These are phyloP conservation scores for Caenorhabditis drosophilae DNA, from an alignment of 2,888 invertebrate species.

Conservation along the genomic window DNA sequence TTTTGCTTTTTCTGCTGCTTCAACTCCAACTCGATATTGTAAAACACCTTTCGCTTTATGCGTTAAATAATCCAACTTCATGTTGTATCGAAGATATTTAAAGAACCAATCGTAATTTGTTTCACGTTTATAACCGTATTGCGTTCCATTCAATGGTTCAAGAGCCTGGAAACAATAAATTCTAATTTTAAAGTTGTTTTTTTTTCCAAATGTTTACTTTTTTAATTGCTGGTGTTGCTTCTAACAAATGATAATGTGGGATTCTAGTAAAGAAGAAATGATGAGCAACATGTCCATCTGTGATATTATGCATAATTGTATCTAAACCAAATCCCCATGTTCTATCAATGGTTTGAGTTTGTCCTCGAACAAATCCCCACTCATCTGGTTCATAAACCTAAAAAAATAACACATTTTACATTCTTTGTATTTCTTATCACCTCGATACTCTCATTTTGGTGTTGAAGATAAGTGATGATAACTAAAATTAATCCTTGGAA, in stretches of 20 bases:
- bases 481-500: slow-evolving; percentile 62
- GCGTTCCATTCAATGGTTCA: slow-evolving; percentile 41
- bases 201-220: slow-evolving; percentile 8
- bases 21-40: slow-evolving; percentile 53
- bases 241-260: slow-evolving; percentile 64
- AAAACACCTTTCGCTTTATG: slow-evolving; percentile 64
- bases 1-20: slow-evolving; percentile 16
- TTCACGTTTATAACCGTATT: slow-evolving; percentile 60
- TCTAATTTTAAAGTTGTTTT: background rate
- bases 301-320: slow-evolving; percentile 55
- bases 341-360: slow-evolving; percentile 56
- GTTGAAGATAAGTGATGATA: slow-evolving; percentile 63
- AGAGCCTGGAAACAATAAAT: slow-evolving; percentile 19
- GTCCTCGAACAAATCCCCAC: slow-evolving; percentile 58
- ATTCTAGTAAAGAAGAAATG: slow-evolving; percentile 67
- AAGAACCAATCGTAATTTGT: slow-evolving; percentile 60
- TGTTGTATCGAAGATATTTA: slow-evolving; percentile 60
- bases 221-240: slow-evolving; percentile 61
- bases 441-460: slow-evolving; percentile 59
- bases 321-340: slow-evolving; percentile 54
- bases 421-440: slow-evolving; percentile 17
- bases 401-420: background rate
- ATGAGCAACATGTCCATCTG: slow-evolving; percentile 65
- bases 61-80: slow-evolving; percentile 61
- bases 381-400: slow-evolving; percentile 56